Evolutionary conservation across 2,888 invertebrate genomes (phyloP), one percentile per base, ranked within the genome.

Genomic region (Scaptomyza parva): DNA sequence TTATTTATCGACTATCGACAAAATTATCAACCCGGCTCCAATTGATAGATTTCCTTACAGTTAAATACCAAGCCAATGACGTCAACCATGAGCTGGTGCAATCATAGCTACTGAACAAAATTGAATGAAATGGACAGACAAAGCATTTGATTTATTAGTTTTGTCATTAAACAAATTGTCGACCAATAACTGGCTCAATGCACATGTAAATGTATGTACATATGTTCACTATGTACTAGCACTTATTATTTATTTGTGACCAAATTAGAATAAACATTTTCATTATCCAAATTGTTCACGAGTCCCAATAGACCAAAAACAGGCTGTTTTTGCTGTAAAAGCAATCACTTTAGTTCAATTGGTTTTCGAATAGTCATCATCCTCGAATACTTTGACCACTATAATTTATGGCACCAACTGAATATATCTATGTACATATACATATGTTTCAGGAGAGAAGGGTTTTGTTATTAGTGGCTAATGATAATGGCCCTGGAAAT

Each of bases 261-360:
- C 69, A 84, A 86, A 86, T 88, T 88, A 82, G 76, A 73, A 83
- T 87, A 84, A 82, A 84, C 89, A 84, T 85, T 81, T 85, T 86
- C 89, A 88, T 84, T 84, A 84, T 75, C 84, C 85, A 58, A 80
- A 86, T 68, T 85, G 70, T 78, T 57, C 69, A 70, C 28, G 62
- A 50, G 58, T 41, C 85, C 75, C 75, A 60, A 59, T 67, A 57
- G 85, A 68, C 72, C 41, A 41, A 28, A 52, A 52, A 55, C 65
- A 52, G 59, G 52, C 67, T 45, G 20, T 14, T 14, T 12, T 41
- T 50, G 17, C 45, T 41, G 5, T 45, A 45, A 40, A 51, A 40
- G 71, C 76, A 75, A 86, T 83, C 74, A 76, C 66, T 74, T 84
- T 63, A 50, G 50, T 63, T 60, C 87, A 87, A 88, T 86, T 83